phyloP scores from a whole-genome alignment of 1,140 invertebrate species.

The Holcopasites calliopsidis region DNA sequence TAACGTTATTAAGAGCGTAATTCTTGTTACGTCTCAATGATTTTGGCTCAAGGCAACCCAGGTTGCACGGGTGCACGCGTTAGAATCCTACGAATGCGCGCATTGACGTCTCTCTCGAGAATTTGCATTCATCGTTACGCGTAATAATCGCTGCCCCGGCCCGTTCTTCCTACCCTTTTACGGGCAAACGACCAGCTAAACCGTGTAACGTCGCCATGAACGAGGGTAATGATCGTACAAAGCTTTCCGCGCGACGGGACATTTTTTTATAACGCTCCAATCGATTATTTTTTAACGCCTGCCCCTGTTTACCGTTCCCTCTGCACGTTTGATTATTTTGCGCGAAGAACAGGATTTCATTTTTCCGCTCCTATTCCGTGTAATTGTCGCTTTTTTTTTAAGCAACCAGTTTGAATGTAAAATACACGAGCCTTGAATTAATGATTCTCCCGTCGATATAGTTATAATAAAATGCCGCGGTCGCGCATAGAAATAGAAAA shows the following conservation, averaged over 20 bases:
- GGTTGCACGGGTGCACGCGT: conserved; percentile 7
- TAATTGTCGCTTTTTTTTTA: neutral
- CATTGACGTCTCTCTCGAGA: neutral
- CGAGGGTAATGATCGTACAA: no score
- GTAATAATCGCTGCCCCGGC: neutral
- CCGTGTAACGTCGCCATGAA: neutral
- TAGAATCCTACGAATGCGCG: neutral
- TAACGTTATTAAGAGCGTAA: conserved; percentile 69
- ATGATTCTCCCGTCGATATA: no score
- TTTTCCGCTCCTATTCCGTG: neutral
- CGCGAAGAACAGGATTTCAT: neutral
- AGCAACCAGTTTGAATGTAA: neutral
- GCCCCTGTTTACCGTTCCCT: neutral
- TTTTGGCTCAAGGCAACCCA: conserved; percentile 77
- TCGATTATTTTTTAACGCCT: no score
- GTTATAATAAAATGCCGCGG: no score
- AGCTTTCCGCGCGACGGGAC: no score
- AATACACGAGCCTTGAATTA: neutral
- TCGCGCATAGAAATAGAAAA: no score
- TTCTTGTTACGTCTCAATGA: conserved; percentile 74
- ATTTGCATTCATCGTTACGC: neutral
- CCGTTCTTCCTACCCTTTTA: neutral
- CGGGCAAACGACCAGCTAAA: no score
- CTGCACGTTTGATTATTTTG: neutral
- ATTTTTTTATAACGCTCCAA: no score